Conservation (phyloP, 2,797 vertebrate species). For the Todus mexicanus region DNA sequence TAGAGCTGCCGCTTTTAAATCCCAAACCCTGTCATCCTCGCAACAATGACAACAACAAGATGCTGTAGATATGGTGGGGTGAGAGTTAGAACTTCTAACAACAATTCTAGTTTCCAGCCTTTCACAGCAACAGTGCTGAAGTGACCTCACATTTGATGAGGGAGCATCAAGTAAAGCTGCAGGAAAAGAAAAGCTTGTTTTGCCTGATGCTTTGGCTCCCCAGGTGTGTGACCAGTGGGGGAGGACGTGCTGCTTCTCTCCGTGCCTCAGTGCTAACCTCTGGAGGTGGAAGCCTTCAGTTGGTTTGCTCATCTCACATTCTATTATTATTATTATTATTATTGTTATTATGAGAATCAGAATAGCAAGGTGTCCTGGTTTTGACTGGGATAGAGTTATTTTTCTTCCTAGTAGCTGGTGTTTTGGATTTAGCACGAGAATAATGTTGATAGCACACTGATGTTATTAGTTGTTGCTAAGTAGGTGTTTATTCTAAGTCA, state of each 20-base stretch:
- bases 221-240: not conserved
- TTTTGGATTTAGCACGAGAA: too few species aligned
- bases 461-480: not conserved
- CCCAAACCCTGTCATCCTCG: not conserved
- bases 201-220: not conserved
- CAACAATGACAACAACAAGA: not conserved
- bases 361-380: not conserved
- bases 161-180: not conserved
- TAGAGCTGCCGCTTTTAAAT: not conserved
- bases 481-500: not conserved
- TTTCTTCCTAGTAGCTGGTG: not conserved
- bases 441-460: not conserved
- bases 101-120: not conserved
- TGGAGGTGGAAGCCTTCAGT: not conserved
- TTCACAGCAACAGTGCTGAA: not conserved
- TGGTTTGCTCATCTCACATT: not conserved
- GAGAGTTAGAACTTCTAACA: not conserved
- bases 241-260: not conserved
- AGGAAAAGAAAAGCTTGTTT: conserved; percentile 16
- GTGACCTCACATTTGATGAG: not conserved
- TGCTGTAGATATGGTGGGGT: not conserved
- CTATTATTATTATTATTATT: not conserved
- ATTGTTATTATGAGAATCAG: not conserved
- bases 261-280: not conserved
- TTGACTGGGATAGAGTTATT: not conserved